phyloP scores from a whole-genome alignment of 2,888 invertebrate species.

The Neoitamus cyanurus region DNA sequence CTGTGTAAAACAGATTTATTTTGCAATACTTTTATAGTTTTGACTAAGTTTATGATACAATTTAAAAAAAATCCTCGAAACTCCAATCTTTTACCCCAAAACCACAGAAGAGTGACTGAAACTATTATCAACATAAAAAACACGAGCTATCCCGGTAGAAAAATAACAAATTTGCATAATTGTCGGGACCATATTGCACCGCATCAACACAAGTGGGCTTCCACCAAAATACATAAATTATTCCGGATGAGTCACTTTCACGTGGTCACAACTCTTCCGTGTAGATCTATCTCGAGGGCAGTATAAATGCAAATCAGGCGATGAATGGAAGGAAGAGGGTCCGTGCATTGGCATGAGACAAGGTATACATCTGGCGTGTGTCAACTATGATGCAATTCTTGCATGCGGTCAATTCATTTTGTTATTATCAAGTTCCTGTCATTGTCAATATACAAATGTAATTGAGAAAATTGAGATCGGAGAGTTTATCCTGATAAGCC shows the following conservation, averaged over 20 bases:
- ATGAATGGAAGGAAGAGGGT: background rate
- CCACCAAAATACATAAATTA: background rate
- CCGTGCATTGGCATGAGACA: background rate
- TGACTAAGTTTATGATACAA: too few relatives aligned
- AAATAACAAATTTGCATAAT: background rate
- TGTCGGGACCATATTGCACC: background rate
- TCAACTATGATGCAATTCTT: background rate
- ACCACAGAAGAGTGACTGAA: background rate
- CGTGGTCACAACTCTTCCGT: background rate
- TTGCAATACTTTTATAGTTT: too few relatives aligned
- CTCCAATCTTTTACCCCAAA: background rate
- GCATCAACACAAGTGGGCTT: background rate
- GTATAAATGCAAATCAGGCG: background rate
- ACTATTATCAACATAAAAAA: background rate
- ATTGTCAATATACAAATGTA: background rate
- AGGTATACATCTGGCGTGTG: background rate
- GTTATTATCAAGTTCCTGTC: background rate
- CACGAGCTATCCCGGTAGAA: background rate
- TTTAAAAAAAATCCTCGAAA: background rate
- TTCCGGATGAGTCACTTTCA: background rate
- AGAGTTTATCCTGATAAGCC: background rate
- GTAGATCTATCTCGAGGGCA: background rate
- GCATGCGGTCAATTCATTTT: background rate
- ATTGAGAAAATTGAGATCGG: background rate
- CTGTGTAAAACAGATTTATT: too few relatives aligned